Evolutionary conservation across 2,888 invertebrate species (phyloP).

Genomic region (Scaptodrosophila latifasciaeformis): DNA sequence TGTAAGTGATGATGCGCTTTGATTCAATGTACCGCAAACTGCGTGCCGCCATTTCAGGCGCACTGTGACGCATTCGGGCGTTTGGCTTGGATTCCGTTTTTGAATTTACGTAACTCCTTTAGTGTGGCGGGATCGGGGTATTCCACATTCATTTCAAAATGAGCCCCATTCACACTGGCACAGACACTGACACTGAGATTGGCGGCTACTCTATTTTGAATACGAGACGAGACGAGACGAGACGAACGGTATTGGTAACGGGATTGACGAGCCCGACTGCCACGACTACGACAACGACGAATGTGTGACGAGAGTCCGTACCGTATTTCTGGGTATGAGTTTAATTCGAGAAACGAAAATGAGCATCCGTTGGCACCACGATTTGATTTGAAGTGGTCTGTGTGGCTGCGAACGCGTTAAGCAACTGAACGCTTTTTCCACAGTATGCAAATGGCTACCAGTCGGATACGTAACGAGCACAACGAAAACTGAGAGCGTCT

Average conservation of each 20-base stretch:
- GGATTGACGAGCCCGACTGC: neutral
- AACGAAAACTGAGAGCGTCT: constrained; percentile 37
- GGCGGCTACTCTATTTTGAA: neutral
- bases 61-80: constrained; percentile 54
- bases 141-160: constrained; percentile 24
- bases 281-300: neutral
- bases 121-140: constrained; percentile 6
- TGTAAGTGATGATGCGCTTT: constrained; percentile 42
- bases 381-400: constrained; percentile 14
- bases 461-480: constrained; percentile 6
- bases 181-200: neutral
- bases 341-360: too few relatives aligned
- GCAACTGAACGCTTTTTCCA: constrained; percentile 36
- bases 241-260: neutral
- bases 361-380: neutral
- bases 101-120: constrained; percentile 25
- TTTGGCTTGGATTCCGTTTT: constrained; percentile 28
- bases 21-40: constrained; percentile 66
- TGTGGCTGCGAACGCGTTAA: constrained; percentile 61
- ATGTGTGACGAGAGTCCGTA: neutral
- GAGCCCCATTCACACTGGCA: neutral
- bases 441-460: constrained; percentile 47
- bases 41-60: constrained; percentile 68
- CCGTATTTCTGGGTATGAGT: neutral
- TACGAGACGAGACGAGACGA: neutral